A percentile compares a stretch with the other conserved stretches of the same genome.
phyloP scores from a whole-genome alignment of 2,797 vertebrate species.

The Thripadectes ignobilis region DNA sequence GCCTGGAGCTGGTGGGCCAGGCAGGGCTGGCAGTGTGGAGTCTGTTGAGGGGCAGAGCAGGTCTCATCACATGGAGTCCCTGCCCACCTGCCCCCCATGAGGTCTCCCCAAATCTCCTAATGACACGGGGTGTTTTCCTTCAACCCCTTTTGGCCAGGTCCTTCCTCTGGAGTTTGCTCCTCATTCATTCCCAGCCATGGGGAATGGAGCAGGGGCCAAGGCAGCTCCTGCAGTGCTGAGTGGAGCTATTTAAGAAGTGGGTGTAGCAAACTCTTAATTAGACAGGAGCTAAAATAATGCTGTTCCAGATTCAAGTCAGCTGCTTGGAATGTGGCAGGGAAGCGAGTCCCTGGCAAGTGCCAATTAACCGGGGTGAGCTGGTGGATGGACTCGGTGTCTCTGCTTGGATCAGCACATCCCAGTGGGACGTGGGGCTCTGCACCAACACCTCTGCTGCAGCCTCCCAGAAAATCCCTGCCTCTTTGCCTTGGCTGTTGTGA shows the following conservation, averaged over 20 bases:
- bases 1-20: background rate
- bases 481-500: background rate
- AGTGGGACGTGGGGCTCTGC: background rate
- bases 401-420: background rate
- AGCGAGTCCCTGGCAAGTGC: background rate
- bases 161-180: background rate
- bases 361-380: background rate
- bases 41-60: accelerated
- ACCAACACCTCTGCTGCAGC: background rate
- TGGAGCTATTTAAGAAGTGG: background rate
- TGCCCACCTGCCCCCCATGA: background rate
- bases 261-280: conserved; percentile 38
- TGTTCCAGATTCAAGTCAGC: conserved; percentile 16
- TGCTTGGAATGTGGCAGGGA: conserved; percentile 9
- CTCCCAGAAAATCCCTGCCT: background rate
- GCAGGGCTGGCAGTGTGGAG: background rate
- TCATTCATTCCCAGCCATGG: background rate
- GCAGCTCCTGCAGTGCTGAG: background rate
- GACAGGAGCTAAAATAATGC: background rate
- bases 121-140: accelerated
- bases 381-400: background rate
- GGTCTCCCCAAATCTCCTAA: accelerated
- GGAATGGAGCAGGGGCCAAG: background rate
- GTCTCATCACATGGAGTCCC: accelerated
- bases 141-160: background rate